Evolutionary conservation across 2,797 vertebrate species (phyloP), one percentile per base, ranked within the genome.

Genomic region (Bovichtus variegatus): DNA sequence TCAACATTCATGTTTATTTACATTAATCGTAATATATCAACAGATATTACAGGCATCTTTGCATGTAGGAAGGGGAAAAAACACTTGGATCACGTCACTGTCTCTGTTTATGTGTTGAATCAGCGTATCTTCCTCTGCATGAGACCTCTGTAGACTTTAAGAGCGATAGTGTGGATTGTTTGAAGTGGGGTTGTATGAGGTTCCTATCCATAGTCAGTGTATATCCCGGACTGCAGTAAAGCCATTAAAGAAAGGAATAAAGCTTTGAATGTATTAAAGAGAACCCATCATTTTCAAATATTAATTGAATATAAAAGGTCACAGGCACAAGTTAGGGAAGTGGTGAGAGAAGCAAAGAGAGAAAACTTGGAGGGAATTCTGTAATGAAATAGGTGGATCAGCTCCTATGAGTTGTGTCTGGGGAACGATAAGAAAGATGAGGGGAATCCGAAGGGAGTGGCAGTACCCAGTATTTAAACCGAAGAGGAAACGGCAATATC

Each of bases 171-270:
- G 27, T 27, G 27, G 27, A 27, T 27, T 27, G 27, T 27, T 27
- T 27, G 27, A 27, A 27, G 27, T 25, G 25, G 25, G 25, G n/a
- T 25, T 25, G 25, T 25, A 25, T 25, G 25, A 3, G 25, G 3
- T 25, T 25, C 25, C 25, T 25, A 25, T 25, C 25, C 25, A n/a
- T n/a, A 25, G 25, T 25, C 25, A 3, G 25, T 27, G 27, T 27
- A 27, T 27, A 27, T 27, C 27, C 27, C 4, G 19, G 44, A 50
- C 9, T n/a, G 61, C 29, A 23, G 44, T 3, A 49, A 49, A 64
- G 29, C 29, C 19, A 29, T 64, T 47, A 64, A 64, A 64, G 44
- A 64, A 31, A 64, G 44, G 18, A 29, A 49, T n/a, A 13, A 10
- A 62, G 41, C 19, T n/a, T n/a, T 31, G 13, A 62, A 13, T 46